Percentiles rank a stretch among this genome's conserved stretches.
Conservation (phyloP, 1,140 invertebrate species). For the Cydia splendana region DNA sequence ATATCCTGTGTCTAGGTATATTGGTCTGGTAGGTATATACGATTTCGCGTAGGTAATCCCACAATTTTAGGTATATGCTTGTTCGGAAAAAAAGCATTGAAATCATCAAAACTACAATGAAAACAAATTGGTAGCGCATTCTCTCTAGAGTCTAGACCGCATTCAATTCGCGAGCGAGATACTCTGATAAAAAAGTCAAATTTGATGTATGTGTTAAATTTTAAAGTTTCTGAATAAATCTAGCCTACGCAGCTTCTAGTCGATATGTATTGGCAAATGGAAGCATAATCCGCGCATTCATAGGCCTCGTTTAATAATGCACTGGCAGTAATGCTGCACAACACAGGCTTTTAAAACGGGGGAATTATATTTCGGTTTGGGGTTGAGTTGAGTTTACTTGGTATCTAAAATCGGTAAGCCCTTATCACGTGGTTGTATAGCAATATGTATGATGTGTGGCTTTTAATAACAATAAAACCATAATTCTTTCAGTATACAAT, state of each 20-base stretch:
- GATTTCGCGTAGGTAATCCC: no score
- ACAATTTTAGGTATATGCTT: no score
- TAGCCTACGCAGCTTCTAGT: neutral
- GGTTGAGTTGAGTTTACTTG: neutral
- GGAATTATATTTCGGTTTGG: constrained; percentile 1
- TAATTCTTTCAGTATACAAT: no score
- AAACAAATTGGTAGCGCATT: no score
- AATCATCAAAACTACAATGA: no score
- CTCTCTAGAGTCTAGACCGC: no score
- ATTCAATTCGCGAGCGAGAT: no score
- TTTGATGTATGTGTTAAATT: no score
- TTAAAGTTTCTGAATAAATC: neutral
- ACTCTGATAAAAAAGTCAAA: no score
- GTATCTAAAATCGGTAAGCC: neutral
- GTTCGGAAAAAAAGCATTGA: no score
- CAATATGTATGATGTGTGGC: neutral
- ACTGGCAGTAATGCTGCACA: constrained; percentile 6
- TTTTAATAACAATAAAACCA: neutral
- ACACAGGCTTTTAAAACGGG: constrained; percentile 15
- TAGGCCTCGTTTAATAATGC: constrained; percentile 27
- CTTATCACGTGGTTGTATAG: neutral
- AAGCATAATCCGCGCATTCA: constrained; percentile 25
- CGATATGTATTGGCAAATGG: constrained; percentile 19
- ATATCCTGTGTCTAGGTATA: no score
- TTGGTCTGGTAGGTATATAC: no score